phyloP scores from a whole-genome alignment of 2,888 invertebrate species.

The Netelia virgata region DNA sequence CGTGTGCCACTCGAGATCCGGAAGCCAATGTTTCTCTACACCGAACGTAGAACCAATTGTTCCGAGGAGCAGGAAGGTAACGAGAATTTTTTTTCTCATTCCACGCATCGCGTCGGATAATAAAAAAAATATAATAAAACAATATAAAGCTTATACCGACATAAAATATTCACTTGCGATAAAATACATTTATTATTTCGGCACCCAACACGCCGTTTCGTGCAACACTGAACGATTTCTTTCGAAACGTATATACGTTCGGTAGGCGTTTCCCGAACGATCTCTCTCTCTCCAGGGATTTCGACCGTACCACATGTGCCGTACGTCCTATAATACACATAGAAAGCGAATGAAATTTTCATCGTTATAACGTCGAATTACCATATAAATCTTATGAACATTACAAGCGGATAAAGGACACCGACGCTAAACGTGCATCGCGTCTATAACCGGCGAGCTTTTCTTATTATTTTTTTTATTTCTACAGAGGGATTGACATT shows the following conservation, averaged over 20 bases:
- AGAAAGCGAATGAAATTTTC: background rate
- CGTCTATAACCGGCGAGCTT: constrained; percentile 8
- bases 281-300: constrained; percentile 25
- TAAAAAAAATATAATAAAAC: background rate
- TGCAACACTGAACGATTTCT: constrained; percentile 37
- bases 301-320: constrained; percentile 6
- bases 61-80: constrained; percentile 24
- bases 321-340: background rate
- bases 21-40: constrained; percentile 79
- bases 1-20: constrained; percentile 80
- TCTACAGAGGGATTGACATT: constrained; percentile 20
- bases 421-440: background rate
- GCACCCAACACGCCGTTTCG: constrained; percentile 10
- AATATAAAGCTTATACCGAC: background rate
- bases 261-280: constrained; percentile 55
- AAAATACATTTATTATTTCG: background rate
- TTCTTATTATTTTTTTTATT: constrained; percentile 23
- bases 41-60: constrained; percentile 1
- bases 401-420: background rate
- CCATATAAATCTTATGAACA: background rate
- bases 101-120: constrained; percentile 18
- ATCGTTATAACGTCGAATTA: constrained; percentile 12
- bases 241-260: constrained; percentile 16
- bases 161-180: background rate
- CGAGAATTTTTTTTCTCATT: background rate